phyloP scores from a whole-genome alignment of 2,888 invertebrate species.

The Machimus rusticus region DNA sequence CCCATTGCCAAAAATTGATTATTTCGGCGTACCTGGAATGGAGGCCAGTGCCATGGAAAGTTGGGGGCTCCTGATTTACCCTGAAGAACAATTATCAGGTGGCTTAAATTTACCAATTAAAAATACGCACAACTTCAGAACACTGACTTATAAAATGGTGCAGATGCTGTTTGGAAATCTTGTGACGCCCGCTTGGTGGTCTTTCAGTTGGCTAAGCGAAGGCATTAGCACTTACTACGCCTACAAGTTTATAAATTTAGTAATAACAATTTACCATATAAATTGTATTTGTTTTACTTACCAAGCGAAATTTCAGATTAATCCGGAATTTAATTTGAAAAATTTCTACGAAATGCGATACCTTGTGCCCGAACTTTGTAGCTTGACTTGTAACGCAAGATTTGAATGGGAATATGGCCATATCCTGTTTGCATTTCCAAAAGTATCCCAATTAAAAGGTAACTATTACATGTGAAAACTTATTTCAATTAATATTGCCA shows the following conservation, averaged over 20 bases:
- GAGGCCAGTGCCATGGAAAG: slow-evolving; percentile 91
- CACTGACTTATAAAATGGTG: slow-evolving; percentile 69
- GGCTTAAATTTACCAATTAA: slow-evolving; percentile 43
- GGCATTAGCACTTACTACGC: slow-evolving; percentile 73
- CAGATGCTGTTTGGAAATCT: slow-evolving; percentile 87
- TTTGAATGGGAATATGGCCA: background rate
- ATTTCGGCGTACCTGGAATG: slow-evolving; percentile 87
- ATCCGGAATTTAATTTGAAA: background rate
- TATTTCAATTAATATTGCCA: background rate
- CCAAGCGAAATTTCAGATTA: background rate
- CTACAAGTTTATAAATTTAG: too few species aligned
- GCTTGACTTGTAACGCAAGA: background rate
- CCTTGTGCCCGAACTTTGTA: background rate
- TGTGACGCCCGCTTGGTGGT: slow-evolving; percentile 68
- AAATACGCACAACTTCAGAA: slow-evolving; percentile 64
- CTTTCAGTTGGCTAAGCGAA: slow-evolving; percentile 66
- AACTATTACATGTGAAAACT: background rate
- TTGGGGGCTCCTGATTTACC: slow-evolving; percentile 83
- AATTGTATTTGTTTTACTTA: too few species aligned
- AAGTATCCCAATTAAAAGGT: background rate
- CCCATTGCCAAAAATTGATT: slow-evolving; percentile 82
- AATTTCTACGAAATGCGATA: background rate
- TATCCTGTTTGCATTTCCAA: too few species aligned
- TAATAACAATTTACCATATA: too few species aligned
- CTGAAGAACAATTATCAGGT: slow-evolving; percentile 57